Evolutionary conservation across 2,797 vertebrate genomes (phyloP).

Genomic region (Girardinus metallicus): DNA sequence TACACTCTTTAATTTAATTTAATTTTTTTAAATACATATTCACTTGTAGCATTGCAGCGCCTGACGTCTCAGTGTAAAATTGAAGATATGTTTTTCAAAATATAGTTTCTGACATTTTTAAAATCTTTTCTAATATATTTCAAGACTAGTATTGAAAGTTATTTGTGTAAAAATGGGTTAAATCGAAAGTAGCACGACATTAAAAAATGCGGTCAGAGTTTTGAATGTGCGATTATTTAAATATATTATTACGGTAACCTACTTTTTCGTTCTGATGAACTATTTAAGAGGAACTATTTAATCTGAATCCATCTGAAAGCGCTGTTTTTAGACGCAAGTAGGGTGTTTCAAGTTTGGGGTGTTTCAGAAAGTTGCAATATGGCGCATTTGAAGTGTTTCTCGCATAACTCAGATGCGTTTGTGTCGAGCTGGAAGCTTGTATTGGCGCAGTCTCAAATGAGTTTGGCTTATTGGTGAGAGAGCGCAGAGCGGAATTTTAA

Average conservation of each 20-base stretch:
- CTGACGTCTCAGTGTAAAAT: constrained; percentile 2
- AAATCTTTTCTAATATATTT: not conserved
- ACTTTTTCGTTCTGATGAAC: constrained; percentile 4
- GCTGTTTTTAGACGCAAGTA: not conserved
- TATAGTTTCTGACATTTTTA: not conserved
- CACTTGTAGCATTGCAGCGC: constrained; percentile 44
- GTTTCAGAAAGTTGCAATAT: not conserved
- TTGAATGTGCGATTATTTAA: not conserved
- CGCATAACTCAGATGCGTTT: not conserved
- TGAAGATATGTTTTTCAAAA: not conserved
- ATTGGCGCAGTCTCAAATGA: constrained; percentile 32
- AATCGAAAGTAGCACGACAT: not conserved
- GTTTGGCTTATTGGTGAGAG: constrained; percentile 29
- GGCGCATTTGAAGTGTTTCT: not conserved
- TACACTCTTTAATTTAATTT: not conserved
- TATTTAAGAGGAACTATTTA: not conserved
- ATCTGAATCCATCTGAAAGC: constrained; percentile 1
- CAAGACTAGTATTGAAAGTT: not conserved
- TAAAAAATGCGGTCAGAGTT: constrained; percentile 4
- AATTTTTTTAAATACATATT: constrained; percentile 5
- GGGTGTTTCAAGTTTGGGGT: not conserved
- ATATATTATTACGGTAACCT: not conserved
- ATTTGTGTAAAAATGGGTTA: not conserved
- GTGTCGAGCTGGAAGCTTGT: not conserved
- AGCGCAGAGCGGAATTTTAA: constrained; percentile 15